A percentile compares a stretch with the other conserved stretches of the same genome.
Conservation (phyloP, 2,888 invertebrate genomes). For the Drosophila prolongata region DNA sequence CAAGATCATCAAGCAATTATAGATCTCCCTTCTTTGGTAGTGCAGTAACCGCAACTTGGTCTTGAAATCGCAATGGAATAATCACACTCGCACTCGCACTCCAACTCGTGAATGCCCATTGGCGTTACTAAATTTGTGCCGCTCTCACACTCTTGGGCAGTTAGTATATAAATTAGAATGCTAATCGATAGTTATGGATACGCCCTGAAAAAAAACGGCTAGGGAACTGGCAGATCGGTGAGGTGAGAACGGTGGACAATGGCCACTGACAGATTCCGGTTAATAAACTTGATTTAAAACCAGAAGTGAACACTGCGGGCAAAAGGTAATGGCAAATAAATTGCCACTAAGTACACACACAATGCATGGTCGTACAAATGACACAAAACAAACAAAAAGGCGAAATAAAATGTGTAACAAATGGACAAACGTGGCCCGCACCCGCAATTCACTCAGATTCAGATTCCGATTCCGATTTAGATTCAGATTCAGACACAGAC, state of each 20-base stretch:
- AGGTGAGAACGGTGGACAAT: slow-evolving; percentile 32
- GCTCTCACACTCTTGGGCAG: slow-evolving; percentile 37
- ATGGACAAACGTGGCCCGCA: slow-evolving; percentile 63
- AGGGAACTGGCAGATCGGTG: slow-evolving; percentile 19
- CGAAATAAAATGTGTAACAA: slow-evolving; percentile 70
- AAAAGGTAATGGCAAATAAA: slow-evolving; percentile 60
- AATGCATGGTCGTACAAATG: slow-evolving; percentile 41
- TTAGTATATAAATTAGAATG: slow-evolving; percentile 80
- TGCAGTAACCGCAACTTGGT: slow-evolving; percentile 38
- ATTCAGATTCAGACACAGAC: slow-evolving; percentile 15
- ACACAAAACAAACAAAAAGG: slow-evolving; percentile 35
- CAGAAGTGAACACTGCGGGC: slow-evolving; percentile 64
- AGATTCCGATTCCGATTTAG: slow-evolving; percentile 10
- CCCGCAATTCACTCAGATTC: slow-evolving; percentile 41
- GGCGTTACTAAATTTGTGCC: slow-evolving; percentile 62
- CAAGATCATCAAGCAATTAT: not conserved
- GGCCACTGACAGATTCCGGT: slow-evolving; percentile 71
- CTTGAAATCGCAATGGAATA: slow-evolving; percentile 56
- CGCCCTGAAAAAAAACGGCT: slow-evolving; percentile 66
- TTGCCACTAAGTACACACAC: slow-evolving; percentile 68
- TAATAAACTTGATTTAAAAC: slow-evolving; percentile 81
- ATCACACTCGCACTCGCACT: slow-evolving; percentile 30
- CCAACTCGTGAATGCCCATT: slow-evolving; percentile 69
- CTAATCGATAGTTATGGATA: slow-evolving; percentile 74
- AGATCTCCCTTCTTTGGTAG: slow-evolving; percentile 5